Evolutionary conservation across 2,888 invertebrate species (phyloP), one percentile per base, ranked within the genome.

Genomic region (Cephus spinipes): DNA sequence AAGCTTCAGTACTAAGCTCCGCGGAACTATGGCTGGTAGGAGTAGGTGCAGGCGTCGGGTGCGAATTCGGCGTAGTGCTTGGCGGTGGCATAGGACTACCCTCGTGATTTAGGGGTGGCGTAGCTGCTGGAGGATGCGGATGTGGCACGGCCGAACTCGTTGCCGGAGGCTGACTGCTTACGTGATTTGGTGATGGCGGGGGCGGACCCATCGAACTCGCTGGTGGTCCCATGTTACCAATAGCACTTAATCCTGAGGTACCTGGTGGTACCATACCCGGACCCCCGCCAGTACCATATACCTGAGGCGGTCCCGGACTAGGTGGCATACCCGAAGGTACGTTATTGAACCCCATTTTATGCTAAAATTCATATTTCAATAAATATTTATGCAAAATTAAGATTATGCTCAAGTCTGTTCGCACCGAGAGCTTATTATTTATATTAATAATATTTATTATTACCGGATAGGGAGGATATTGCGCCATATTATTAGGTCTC

Each of bases 321-420:
- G 94, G 93, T 77, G 94, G 94, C 91, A 94, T 94, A 85, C 93
- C 93, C 76, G 92, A 92, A 36, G 92, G 92, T 82, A 92, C 91
- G 83, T 91, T 92, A 68, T 93, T 93, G 88, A 94, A 94, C 81
- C 94, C 94, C 92, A 95, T 94, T 92, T 95, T 95, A 91, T 95
- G 95, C 92, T 95, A 94, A 80, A 94, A 92, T 91, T 23, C 68
- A 33, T 23, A 77, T 12, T 75, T 33, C 33, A 78, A 77, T 73
- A 33, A 74, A 68, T 2, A n/a, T 69, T 40, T 55, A 32, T 79
- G 32, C 3, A 15, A 77, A 55, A 68, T 36, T 33, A 32, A 68
- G 30, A 32, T 6, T 71, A 11, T 15, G 9, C 32, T 71, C 4
- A 30, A 3, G 33, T 71, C 30, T 35, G 35, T n/a, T 11, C 40